A percentile compares a stretch with the other conserved stretches of the same genome.
These are phyloP conservation scores for Lacanobia wlatinum DNA, from an alignment of 2,888 invertebrate species.

Conservation along the genomic window DNA sequence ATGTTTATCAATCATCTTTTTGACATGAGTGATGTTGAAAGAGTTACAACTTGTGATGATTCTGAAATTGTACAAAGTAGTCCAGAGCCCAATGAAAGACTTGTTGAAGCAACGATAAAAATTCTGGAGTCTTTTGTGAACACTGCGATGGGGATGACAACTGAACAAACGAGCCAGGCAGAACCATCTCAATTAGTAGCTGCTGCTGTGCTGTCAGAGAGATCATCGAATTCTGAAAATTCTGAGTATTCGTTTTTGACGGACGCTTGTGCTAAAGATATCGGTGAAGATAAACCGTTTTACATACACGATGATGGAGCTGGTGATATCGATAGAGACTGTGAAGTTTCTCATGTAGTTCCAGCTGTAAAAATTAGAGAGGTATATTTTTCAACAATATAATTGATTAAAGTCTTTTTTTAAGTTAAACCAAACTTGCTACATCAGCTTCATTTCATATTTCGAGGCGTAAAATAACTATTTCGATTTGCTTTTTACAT, in stretches of 20 bases:
- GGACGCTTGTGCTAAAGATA: constrained; percentile 72
- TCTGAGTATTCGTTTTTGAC: constrained; percentile 79
- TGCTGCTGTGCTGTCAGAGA: constrained; percentile 51
- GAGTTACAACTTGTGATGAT: constrained; percentile 68
- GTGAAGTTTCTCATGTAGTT: constrained; percentile 53
- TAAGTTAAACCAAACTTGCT: neutral
- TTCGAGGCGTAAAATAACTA: neutral
- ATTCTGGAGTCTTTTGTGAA: constrained; percentile 78
- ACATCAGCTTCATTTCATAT: neutral
- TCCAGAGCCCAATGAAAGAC: constrained; percentile 66
- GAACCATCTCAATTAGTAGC: constrained; percentile 44
- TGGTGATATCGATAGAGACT: constrained; percentile 52
- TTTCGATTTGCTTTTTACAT: neutral
- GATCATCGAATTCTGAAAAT: constrained; percentile 65
- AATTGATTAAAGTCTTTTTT: neutral
- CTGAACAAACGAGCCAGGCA: constrained; percentile 56
- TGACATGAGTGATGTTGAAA: constrained; percentile 85
- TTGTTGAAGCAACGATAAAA: constrained; percentile 73
- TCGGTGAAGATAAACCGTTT: constrained; percentile 72
- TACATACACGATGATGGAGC: constrained; percentile 69
- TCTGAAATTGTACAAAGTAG: constrained; percentile 62
- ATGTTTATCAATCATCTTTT: constrained; percentile 84
- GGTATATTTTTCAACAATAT: constrained; percentile 41
- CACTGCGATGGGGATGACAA: constrained; percentile 70
- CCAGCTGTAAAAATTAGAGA: constrained; percentile 63